Base-by-base conservation (phyloP, 2,888 invertebrate species). In the Aphelenchoides bicaudatus region DNA sequence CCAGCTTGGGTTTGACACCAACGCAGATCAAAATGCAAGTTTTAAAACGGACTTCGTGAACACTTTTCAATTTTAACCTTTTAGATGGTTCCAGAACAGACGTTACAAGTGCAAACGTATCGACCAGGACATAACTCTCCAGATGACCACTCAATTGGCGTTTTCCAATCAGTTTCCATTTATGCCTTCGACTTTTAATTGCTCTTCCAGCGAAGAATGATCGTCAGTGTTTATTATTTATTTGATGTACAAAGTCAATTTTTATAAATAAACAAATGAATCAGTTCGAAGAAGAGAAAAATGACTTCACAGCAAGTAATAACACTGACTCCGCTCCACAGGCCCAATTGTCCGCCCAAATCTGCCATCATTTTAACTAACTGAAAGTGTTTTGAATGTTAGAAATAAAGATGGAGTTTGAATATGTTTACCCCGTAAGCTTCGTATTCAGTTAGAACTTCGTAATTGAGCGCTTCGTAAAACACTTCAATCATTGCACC, bases 11-110 rank as follows among this genome's bases (percentile, higher is more conserved):
- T 77, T 82, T 92, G 2, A 88, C 91, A 3, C 88, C 91, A 0
- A 91, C 91, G 0, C 91, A 91, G 81, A 77, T 78, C 21, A 82
- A 92, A n/a, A 43, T 43, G n/a, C n/a, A n/a, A n/a, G n/a, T n/a
- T n/a, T n/a, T n/a, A n/a, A n/a, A n/a, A n/a, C n/a, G n/a, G n/a
- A n/a, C n/a, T n/a, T 88, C 56, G n/a, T n/a, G n/a, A n/a, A n/a
- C n/a, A n/a, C n/a, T n/a, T n/a, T n/a, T n/a, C n/a, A n/a, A n/a
- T n/a, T n/a, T n/a, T n/a, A n/a, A n/a, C n/a, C n/a, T n/a, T n/a
- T n/a, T n/a, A n/a, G n/a, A n/a, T n/a, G n/a, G n/a, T n/a, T n/a
- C n/a, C n/a, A n/a, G n/a, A n/a, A n/a, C n/a, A n/a, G n/a, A n/a
- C n/a, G n/a, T n/a, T n/a, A n/a, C n/a, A n/a, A n/a, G n/a, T n/a